Conservation (phyloP, 2,113 vertebrate species). For the Pachycephala philippinensis region DNA sequence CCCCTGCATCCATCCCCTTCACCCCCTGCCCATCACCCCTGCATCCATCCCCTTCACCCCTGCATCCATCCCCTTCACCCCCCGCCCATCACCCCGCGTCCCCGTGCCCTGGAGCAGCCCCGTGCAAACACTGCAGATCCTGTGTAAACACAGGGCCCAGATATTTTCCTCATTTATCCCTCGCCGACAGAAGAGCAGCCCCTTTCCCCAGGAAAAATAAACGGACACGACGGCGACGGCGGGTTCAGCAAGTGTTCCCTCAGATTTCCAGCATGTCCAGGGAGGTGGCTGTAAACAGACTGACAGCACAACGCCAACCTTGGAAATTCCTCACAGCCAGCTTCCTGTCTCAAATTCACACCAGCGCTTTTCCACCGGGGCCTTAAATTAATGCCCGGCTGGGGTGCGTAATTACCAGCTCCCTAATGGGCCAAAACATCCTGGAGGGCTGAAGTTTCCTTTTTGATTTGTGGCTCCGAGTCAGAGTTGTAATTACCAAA, state of each 20-base stretch:
- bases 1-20: too few species aligned
- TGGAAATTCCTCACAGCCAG: neutral
- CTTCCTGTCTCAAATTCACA: slow-evolving; percentile 58
- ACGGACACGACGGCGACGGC: neutral
- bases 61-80: too few species aligned
- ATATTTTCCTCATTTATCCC: slow-evolving; percentile 31
- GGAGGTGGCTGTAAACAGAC: slow-evolving; percentile 54
- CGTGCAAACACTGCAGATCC: slow-evolving; percentile 8
- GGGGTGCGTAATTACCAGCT: slow-evolving; percentile 58
- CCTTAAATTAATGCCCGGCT: slow-evolving; percentile 50
- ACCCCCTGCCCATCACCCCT: too few species aligned
- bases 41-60: too few species aligned
- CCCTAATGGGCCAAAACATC: slow-evolving; percentile 60
- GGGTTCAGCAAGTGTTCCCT: slow-evolving; percentile 36
- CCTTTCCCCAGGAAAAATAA: slow-evolving; percentile 40
- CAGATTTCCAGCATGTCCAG: slow-evolving; percentile 45
- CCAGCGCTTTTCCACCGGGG: slow-evolving; percentile 33
- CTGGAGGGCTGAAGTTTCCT: slow-evolving; percentile 60
- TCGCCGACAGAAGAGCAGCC: neutral
- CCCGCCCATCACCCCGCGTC: neutral
- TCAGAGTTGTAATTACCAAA: slow-evolving; percentile 59
- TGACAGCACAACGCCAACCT: slow-evolving; percentile 32
- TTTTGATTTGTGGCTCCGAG: slow-evolving; percentile 58
- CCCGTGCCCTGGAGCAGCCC: neutral
- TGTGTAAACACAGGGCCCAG: slow-evolving; percentile 15